Base-by-base conservation (phyloP, 2,113 vertebrate species). In the Pseudorhombus dupliciocellatus region DNA sequence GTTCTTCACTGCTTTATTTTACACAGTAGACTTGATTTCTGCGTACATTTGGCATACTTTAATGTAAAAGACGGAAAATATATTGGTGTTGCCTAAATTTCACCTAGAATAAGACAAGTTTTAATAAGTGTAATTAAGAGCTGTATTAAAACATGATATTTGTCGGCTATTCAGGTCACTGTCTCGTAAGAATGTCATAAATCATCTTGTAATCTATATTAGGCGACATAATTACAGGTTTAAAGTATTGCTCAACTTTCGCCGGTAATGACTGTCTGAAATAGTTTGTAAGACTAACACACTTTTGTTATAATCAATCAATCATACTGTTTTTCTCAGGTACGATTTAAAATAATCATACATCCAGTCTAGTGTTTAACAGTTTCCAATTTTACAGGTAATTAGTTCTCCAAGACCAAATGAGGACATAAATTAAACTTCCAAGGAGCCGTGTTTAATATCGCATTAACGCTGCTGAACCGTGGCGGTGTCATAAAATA, bases 391-490 rank as follows among this genome's bases (percentile, higher is more conserved):
- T 70, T 66, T 28, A 54, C 48, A 66, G 62, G 53, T 42, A 77
- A 74, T 80, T 77, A 74, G 61, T 52, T 53, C 51, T 67, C 57
- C 37, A 48, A 28, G 61, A 73, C 44, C 48, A 70, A 79, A 83
- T 59, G 61, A 74, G 69, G 58, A 25, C 70, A 67, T 81, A 53
- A 75, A 85, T 81, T 61, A 53, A 75, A 55, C 22, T 57, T 82
- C 56, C 40, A 73, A 76, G 72, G 54, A 71, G 63, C 46, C 5
- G 67, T 65, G 31, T 73, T 79, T 56, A 64, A 73, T 40, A 53
- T 44, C 75, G 15, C 59, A 70, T 76, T 76, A 85, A 73, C 62
- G 68, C 42, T 21, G 48, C 21, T 63, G 70, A 67, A 72, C 57
- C 40, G 51, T 60, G 69, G 61, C 61, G 7, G 52, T 9, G 40